These are phyloP conservation scores for Neotoxoptera formosana DNA, from an alignment of 1,140 invertebrate species.

Conservation along the genomic window DNA sequence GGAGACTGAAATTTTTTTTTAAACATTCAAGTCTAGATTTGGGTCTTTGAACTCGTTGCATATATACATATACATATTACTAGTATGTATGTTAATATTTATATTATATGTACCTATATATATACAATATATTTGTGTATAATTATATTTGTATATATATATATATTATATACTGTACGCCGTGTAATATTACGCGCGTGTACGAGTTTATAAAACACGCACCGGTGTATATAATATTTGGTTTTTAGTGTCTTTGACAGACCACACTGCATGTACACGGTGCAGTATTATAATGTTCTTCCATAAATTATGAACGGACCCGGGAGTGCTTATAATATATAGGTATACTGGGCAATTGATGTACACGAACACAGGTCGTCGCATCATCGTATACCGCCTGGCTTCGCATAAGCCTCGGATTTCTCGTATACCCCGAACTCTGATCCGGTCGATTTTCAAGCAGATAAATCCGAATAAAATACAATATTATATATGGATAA, in stretches of 20 bases:
- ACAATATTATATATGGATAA: background rate
- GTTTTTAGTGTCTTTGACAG: background rate
- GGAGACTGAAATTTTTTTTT: background rate
- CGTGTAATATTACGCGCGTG: background rate
- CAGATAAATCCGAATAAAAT: background rate
- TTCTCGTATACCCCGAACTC: conserved; percentile 8
- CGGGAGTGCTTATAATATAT: no score
- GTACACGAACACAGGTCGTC: background rate
- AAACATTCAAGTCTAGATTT: background rate
- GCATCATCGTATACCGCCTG: background rate
- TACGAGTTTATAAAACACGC: background rate
- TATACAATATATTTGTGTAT: background rate
- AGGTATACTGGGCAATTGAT: background rate
- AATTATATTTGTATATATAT: no score
- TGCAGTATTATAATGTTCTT: background rate
- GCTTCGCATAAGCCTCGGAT: background rate
- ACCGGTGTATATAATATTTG: background rate
- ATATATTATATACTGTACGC: no score
- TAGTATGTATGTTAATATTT: no score
- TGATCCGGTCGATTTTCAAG: background rate
- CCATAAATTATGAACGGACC: background rate
- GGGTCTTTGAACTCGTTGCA: background rate
- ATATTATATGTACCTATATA: no score
- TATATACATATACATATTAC: background rate
- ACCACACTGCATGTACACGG: background rate